Evolutionary conservation across 2,888 invertebrate species (phyloP).

Genomic region (Thecophora atra): DNA sequence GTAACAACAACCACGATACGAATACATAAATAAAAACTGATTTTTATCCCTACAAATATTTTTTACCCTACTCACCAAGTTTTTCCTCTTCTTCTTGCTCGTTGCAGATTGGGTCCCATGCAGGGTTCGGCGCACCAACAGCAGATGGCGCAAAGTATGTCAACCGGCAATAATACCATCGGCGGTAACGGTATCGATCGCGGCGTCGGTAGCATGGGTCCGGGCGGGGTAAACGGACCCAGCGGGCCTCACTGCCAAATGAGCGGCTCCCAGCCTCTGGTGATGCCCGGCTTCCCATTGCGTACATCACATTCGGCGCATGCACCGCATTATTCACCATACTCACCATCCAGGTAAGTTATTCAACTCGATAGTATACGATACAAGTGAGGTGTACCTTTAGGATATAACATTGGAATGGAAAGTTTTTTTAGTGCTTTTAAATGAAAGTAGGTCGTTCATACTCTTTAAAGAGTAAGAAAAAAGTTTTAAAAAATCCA

Average conservation of each 20-base stretch:
- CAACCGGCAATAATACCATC: conserved; percentile 72
- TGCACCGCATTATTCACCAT: conserved; percentile 86
- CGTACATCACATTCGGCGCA: conserved; percentile 72
- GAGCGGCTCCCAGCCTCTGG: conserved; percentile 77
- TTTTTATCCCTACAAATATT: conserved; percentile 28
- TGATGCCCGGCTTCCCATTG: conserved; percentile 89
- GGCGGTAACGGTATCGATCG: conserved; percentile 61
- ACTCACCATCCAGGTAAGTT: conserved; percentile 81
- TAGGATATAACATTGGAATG: no score
- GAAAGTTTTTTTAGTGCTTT: conserved; percentile 1
- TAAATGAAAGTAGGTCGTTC: no score
- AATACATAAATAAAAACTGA: conserved; percentile 17
- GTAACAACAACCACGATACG: background rate
- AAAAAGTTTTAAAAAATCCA: no score
- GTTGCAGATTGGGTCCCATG: conserved; percentile 64
- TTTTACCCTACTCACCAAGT: conserved; percentile 10
- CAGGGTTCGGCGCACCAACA: conserved; percentile 62
- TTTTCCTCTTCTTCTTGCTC: conserved; percentile 38
- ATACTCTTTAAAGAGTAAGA: no score
- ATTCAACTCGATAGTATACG: background rate
- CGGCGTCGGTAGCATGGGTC: conserved; percentile 50
- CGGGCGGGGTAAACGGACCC: conserved; percentile 52
- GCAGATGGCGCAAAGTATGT: conserved; percentile 68
- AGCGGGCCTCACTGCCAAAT: conserved; percentile 75
- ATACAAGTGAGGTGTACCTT: no score